These are phyloP conservation scores for Calliscelio sp. DNA, from an alignment of 2,888 invertebrate genomes.

Conservation along the genomic window DNA sequence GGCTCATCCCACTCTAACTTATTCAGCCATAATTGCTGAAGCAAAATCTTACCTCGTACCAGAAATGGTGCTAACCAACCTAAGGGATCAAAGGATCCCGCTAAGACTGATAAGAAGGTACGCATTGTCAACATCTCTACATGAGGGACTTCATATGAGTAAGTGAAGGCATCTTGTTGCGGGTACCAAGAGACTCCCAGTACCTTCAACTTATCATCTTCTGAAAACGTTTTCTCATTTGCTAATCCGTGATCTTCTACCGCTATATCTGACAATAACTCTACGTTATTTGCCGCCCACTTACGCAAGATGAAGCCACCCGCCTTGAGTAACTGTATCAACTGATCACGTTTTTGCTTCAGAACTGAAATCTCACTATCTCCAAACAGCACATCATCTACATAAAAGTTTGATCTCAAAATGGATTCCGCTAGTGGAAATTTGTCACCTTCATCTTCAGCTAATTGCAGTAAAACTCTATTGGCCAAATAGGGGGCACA, in stretches of 20 bases:
- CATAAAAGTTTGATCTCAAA: no score
- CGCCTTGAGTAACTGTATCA: no score
- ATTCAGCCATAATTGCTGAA: neutral
- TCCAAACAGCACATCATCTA: no score
- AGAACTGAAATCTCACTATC: no score
- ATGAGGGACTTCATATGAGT: neutral
- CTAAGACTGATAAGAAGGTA: neutral
- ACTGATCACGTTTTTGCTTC: no score
- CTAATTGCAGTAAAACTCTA: no score
- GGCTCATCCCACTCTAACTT: constrained; percentile 13
- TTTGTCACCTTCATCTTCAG: no score
- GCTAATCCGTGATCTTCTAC: neutral
- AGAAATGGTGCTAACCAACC: constrained; percentile 11
- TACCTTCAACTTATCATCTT: constrained; percentile 7
- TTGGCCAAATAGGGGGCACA: no score
- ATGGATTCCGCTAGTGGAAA: no score
- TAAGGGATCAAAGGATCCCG: neutral
- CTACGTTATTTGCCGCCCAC: neutral
- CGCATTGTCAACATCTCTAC: neutral
- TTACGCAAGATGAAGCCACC: neutral
- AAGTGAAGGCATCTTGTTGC: neutral
- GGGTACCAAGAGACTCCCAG: constrained; percentile 3
- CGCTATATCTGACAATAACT: neutral
- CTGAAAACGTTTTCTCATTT: neutral
- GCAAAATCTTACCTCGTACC: constrained; percentile 2